Evolutionary conservation across 2,888 invertebrate species (phyloP), one percentile per base, ranked within the genome.

Genomic region (Drosophila crucigera): DNA sequence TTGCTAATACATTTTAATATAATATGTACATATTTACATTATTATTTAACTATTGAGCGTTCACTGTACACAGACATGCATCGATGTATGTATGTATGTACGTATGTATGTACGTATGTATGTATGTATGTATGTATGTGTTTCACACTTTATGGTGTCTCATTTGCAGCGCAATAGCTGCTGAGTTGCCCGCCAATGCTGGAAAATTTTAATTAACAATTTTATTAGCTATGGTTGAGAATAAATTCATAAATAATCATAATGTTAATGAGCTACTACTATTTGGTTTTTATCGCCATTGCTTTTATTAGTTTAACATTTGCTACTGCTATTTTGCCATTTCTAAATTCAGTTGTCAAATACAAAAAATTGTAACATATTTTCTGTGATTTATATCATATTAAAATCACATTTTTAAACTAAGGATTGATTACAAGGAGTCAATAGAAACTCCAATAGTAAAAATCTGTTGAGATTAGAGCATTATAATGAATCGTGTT

Each of bases 121-220:
- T 7, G 16, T 7, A 10, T 16, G 6, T 22, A 25, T 10, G 4
- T 19, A 19, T 16, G 31, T 31, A 9, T 54, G 14, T 39, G 19
- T 49, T 43, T 58, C 68, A 39, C 60, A 47, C 53, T 83, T 78
- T 83, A 81, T 79, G 65, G 68, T 64, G 37, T 49, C 61, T 70
- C 66, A 64, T 75, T 79, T 71, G 71, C 73, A 75, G 73, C 66
- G 84, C 87, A n/a, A 30, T n/a, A 84, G 86, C 83, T 81, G 88
- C 78, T 47, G 68, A 60, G 54, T 66, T 47, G 60, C 62, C 59
- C 37, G 65, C 37, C 65, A 76, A 74, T 81, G 74, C 85, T 87
- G 89, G 89, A 85, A 89, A 84, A 87, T 78, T 87, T 88, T 87
- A 89, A 87, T 89, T 87, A 85, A 87, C 85, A 73, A 76, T 89